A percentile compares a stretch with the other conserved stretches of the same genome.
phyloP scores from a whole-genome alignment of 2,113 vertebrate species.

The Chamaea fasciata region DNA sequence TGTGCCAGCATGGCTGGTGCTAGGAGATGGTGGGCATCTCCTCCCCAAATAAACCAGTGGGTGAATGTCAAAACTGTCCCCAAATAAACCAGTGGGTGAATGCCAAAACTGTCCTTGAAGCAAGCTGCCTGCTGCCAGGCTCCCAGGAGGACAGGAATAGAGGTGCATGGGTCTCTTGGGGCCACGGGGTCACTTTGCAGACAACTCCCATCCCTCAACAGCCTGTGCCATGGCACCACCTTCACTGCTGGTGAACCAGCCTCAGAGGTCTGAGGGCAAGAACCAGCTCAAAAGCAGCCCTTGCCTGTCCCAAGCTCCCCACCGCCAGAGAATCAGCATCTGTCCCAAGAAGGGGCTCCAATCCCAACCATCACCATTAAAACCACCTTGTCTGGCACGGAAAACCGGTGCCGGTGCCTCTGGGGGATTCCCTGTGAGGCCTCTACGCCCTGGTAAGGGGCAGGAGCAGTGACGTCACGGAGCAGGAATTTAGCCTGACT shows the following conservation, averaged over 20 bases:
- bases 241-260: not conserved
- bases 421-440: not conserved
- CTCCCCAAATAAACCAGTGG: not conserved
- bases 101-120: not conserved
- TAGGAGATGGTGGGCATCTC: not conserved
- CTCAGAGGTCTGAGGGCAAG: not conserved
- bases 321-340: not conserved
- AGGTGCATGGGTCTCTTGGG: not conserved
- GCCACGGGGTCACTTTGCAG: rapidly evolving
- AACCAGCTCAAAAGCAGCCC: not conserved
- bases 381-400: not conserved
- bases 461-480: not conserved
- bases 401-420: not conserved
- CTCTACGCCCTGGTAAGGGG: not conserved
- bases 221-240: not conserved
- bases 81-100: not conserved
- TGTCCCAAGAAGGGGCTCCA: not conserved
- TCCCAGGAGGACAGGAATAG: not conserved
- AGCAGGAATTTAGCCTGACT: not conserved
- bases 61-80: not conserved
- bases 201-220: not conserved
- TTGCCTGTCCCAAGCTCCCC: not conserved
- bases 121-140: not conserved
- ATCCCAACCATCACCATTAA: not conserved
- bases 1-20: rapidly evolving